phyloP scores from a whole-genome alignment of 2,888 invertebrate species.

The Pollenia amentaria region DNA sequence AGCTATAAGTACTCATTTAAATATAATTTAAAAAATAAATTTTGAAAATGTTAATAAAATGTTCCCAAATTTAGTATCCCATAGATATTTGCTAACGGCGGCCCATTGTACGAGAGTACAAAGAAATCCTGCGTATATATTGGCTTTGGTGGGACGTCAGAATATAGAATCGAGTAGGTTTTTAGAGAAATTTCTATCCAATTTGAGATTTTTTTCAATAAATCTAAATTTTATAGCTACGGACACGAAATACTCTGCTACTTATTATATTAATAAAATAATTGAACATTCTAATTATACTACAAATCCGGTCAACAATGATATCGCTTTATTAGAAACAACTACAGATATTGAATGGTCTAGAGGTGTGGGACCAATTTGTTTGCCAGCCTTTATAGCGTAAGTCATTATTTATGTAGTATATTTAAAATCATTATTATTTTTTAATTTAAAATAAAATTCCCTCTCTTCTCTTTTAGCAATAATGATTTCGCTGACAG shows the following conservation, averaged over 20 bases:
- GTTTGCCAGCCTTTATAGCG: constrained; percentile 83
- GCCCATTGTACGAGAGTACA: constrained; percentile 84
- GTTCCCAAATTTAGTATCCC: constrained; percentile 77
- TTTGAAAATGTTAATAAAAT: background rate
- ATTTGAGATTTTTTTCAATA: too few relatives aligned
- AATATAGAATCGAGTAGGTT: background rate
- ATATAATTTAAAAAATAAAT: too few relatives aligned
- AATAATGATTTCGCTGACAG: constrained; percentile 76
- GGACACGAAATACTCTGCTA: constrained; percentile 66
- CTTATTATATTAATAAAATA: constrained; percentile 81
- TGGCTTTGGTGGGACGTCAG: constrained; percentile 84
- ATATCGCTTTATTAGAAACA: constrained; percentile 86
- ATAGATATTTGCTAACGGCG: constrained; percentile 85
- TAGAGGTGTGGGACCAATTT: constrained; percentile 86
- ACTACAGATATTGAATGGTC: constrained; percentile 84
- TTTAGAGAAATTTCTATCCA: background rate
- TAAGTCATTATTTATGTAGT: constrained; percentile 74
- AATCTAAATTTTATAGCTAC: constrained; percentile 3
- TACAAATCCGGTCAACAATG: constrained; percentile 81
- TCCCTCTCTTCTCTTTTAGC: background rate
- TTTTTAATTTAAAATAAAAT: background rate
- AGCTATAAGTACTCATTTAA: constrained; percentile 81
- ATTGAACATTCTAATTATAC: constrained; percentile 76
- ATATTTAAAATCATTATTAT: background rate
- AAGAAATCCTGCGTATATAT: constrained; percentile 76